A percentile compares a stretch with the other conserved stretches of the same genome.
phyloP scores from a whole-genome alignment of 2,888 invertebrate species.

The Clusia tigrina region DNA sequence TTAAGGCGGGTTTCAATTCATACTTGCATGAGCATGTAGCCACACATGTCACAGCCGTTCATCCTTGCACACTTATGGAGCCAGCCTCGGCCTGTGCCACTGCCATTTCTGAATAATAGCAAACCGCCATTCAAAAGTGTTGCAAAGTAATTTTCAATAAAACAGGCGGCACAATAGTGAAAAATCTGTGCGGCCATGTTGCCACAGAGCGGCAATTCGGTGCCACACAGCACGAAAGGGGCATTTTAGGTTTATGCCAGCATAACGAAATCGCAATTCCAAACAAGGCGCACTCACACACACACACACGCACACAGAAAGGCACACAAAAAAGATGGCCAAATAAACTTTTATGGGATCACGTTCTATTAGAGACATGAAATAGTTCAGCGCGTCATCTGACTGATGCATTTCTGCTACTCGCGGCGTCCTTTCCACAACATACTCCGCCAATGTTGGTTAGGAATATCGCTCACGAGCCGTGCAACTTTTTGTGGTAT shows the following conservation, averaged over 20 bases:
- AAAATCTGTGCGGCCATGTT: neutral
- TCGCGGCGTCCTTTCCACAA: too few species aligned
- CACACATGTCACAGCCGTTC: too few species aligned
- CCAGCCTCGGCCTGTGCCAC: too few species aligned
- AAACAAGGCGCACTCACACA: slow-evolving; percentile 25
- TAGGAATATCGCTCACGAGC: too few species aligned
- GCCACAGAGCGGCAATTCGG: neutral
- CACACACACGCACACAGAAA: too few species aligned
- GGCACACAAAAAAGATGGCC: too few species aligned
- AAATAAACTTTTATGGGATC: slow-evolving; percentile 58
- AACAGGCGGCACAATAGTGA: neutral
- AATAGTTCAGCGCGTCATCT: slow-evolving; percentile 45
- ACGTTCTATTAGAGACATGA: slow-evolving; percentile 60
- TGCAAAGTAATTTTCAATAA: neutral
- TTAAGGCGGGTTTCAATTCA: too few species aligned
- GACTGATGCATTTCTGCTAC: slow-evolving; percentile 37
- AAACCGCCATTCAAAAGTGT: neutral
- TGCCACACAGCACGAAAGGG: neutral
- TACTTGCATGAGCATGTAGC: too few species aligned
- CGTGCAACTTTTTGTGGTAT: too few species aligned
- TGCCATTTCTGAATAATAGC: too few species aligned
- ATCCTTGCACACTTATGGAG: too few species aligned
- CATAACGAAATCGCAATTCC: slow-evolving; percentile 12
- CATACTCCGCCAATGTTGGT: too few species aligned
- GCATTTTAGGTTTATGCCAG: neutral